Conservation (phyloP, 2,113 vertebrate species). For the Nothobranchius kuhntae region DNA sequence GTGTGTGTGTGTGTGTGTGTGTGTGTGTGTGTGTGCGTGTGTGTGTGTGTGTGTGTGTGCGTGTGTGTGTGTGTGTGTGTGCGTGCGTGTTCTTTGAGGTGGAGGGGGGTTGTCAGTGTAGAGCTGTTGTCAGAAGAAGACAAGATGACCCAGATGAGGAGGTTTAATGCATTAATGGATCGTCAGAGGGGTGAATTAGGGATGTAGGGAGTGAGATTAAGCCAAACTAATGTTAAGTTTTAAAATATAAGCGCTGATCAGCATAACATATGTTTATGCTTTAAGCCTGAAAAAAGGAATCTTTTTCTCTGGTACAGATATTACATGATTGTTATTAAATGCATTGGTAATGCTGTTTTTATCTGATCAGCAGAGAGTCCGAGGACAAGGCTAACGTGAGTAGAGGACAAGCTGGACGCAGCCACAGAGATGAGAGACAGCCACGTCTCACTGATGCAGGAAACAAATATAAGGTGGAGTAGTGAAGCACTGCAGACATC, state of each 20-base stretch:
- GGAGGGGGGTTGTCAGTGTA: conserved; percentile 28
- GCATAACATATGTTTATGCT: neutral
- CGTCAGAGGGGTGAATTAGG: conserved; percentile 42
- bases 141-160: conserved; percentile 69
- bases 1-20: conserved; percentile 45
- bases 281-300: neutral
- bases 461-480: conserved; percentile 84
- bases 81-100: conserved; percentile 17
- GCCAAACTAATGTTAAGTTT: conserved; percentile 25
- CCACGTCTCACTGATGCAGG: conserved; percentile 76
- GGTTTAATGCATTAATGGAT: conserved; percentile 70
- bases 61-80: conserved; percentile 40
- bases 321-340: neutral
- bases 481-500: neutral
- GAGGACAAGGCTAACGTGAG: conserved; percentile 80
- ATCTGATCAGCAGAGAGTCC: conserved; percentile 69
- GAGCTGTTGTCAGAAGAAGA: conserved; percentile 58
- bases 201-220: conserved; percentile 42
- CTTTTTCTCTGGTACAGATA: neutral
- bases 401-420: conserved; percentile 79
- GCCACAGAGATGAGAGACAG: conserved; percentile 81
- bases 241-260: conserved; percentile 28
- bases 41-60: conserved; percentile 44
- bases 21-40: conserved; percentile 33
- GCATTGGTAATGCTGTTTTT: neutral